phyloP scores from a whole-genome alignment of 2,113 vertebrate genomes.

The Psettodes erumei region DNA sequence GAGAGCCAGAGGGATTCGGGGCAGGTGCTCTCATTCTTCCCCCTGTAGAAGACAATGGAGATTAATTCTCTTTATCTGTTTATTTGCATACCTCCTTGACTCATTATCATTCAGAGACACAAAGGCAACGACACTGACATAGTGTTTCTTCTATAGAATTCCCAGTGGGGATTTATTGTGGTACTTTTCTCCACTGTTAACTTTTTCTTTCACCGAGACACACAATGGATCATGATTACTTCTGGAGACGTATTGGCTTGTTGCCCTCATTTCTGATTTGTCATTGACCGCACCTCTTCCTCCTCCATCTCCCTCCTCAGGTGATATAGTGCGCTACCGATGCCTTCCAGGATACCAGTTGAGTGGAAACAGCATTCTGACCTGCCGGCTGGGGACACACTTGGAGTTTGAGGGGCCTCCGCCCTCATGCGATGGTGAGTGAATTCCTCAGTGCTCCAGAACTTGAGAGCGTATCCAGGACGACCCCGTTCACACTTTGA shows the following conservation, averaged over 20 bases:
- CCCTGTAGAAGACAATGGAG: constrained; percentile 38
- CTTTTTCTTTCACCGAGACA: constrained; percentile 25
- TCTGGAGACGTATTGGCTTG: constrained; percentile 7
- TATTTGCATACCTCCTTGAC: constrained; percentile 38
- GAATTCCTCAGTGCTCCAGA: neutral
- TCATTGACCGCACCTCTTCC: neutral
- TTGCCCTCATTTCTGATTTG: constrained; percentile 6
- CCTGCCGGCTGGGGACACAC: constrained; percentile 90
- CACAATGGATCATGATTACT: constrained; percentile 23
- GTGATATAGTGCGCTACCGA: constrained; percentile 93
- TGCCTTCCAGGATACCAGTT: constrained; percentile 94
- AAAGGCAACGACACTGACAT: constrained; percentile 35
- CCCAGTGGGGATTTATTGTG: constrained; percentile 25
- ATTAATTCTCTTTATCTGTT: constrained; percentile 53
- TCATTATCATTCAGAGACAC: constrained; percentile 44
- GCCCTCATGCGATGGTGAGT: constrained; percentile 93
- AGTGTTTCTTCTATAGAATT: constrained; percentile 29
- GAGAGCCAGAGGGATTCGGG: constrained; percentile 35
- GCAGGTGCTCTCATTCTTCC: constrained; percentile 49
- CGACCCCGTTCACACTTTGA: neutral
- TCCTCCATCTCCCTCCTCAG: constrained; percentile 71
- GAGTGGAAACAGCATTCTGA: constrained; percentile 91
- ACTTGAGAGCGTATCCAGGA: neutral
- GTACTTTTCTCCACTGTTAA: constrained; percentile 18
- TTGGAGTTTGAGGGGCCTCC: constrained; percentile 95